phyloP scores from a whole-genome alignment of 2,888 invertebrate species.

The Pseudoips prasinana region DNA sequence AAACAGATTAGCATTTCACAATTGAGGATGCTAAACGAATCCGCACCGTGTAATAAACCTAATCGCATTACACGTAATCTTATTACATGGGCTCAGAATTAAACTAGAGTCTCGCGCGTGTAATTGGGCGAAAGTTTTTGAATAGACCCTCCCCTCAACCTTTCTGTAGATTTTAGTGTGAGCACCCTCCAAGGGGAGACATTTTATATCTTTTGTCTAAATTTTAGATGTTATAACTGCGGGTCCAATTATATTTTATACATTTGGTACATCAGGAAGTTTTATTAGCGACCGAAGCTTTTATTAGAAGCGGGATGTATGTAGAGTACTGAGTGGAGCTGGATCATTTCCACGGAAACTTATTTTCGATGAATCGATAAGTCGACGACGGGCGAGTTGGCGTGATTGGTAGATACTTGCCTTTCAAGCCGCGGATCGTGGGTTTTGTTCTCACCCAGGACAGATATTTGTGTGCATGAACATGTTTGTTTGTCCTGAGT shows the following conservation, averaged over 20 bases:
- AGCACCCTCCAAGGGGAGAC: conserved; percentile 26
- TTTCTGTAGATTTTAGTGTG: conserved; percentile 27
- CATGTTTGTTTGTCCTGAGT: too few species aligned
- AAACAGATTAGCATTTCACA: conserved; percentile 30
- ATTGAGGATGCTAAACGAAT: conserved; percentile 31
- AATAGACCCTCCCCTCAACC: conserved; percentile 19
- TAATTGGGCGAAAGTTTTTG: conserved; percentile 42
- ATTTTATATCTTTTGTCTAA: conserved; percentile 35
- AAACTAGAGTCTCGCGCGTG: conserved; percentile 35
- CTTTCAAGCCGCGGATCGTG: too few species aligned
- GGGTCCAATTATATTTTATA: conserved; percentile 28
- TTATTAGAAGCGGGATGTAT: conserved; percentile 12
- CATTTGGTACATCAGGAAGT: conserved; percentile 31
- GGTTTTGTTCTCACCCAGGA: too few species aligned
- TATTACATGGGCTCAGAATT: conserved; percentile 35
- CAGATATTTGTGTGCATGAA: too few species aligned
- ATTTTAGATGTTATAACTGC: conserved; percentile 31
- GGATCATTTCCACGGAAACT: too few species aligned
- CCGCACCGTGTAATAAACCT: conserved; percentile 29
- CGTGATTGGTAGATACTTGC: too few species aligned
- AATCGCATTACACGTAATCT: conserved; percentile 36
- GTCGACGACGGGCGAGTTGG: too few species aligned
- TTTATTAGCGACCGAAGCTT: conserved; percentile 23
- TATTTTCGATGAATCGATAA: too few species aligned
- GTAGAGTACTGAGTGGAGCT: too few species aligned